Evolutionary conservation across 1,140 invertebrate species (phyloP), one percentile per base, ranked within the genome.

Genomic region (Chelonus insularis): DNA sequence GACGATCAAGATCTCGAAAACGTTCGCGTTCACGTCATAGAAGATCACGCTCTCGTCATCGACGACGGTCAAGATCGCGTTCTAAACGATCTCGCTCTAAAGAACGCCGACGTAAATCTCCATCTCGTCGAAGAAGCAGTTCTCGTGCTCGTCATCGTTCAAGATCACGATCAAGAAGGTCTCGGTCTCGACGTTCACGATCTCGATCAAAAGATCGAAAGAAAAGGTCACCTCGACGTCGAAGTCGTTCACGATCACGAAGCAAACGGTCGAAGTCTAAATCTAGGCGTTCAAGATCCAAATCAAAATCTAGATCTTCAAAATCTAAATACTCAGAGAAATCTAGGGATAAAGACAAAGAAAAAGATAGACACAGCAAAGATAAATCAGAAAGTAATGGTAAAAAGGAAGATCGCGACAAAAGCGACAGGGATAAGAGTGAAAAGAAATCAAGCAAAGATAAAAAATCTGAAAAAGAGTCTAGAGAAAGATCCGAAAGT

Each of bases 21-120:
- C 77, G 85, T 8, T 86, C 85, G 1, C 74, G 84, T 6, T 90
- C 88, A 0, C 84, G 88, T 5, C 87, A 88, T 51, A 82, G 82
- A 55, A 75, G 84, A 29, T 83, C 82, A 0, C 78, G 82, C 41
- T 84, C 83, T 0, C 75, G 75, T 6, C 75, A 77, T 47, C 70
- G 79, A 23, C 75, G 74, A 1, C 72, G 80, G 12, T 83, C 82
- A 0, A 72, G 77, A 1, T 84, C 82, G 0, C 78, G 68, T 48
- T 86, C 76, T 14, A 82, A 81, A 60, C 74, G 84, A 11, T 85
- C 85, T 0, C 66, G 85, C 4, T 85, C 84, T 0, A 77, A 81
- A n/a, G 82, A 83, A 3, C 75, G 77, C 0, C 68, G 80, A 21
- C 76, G 75, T 12, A 80, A 75, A 55, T 82, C 81, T 1, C 71